Base-by-base conservation (phyloP, 2,888 invertebrate species). In the Microchrysa polita region DNA sequence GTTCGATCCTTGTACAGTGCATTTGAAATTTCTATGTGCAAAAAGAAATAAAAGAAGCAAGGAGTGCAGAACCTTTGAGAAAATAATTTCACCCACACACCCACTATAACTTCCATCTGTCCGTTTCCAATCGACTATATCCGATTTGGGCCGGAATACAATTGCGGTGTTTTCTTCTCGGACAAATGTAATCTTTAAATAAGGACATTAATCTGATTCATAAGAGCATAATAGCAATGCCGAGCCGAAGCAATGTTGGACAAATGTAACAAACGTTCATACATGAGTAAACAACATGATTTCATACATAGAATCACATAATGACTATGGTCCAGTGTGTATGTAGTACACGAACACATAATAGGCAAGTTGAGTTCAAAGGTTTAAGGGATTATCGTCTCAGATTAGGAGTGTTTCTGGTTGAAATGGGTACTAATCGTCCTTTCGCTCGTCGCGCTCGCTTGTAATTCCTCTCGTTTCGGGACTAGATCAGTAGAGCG, bases 61-160 rank as follows among this genome's bases (percentile, higher is more conserved):
- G 27, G 7, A 27, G 42, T 9, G 34, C 18, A 23, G 16, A 22
- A 40, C 40, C 40, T 59, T 34, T 9, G 55, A 57, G 48, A 27
- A 16, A 48, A 67, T 55, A 5, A 20, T 69, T 69, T 55, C 69
- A 22, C 69, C 69, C 69, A 69, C 69, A 48, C 27, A 34, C 27
- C 27, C 2, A 34, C 27, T 34, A n/a, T n/a, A 34, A 67, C 69
- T 69, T 69, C 57, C 69, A 69, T 69, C 69, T 69, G 69, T 69
- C 69, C 69, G 42, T 55, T 52, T 55, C 53, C 40, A 55, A 55
- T 72, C 72, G 48, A 60, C 22, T 42, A 74, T 81, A 83, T 82
- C 81, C 83, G 81, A 83, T 83, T 83, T 81, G 79, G 80, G 78
- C 81, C 81, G 81, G 81, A 82, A 81, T 67, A 84, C 82, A 83